A percentile compares a stretch with the other conserved stretches of the same genome.
phyloP scores from a whole-genome alignment of 2,888 invertebrate genomes.

The Entomobrya multifasciata region DNA sequence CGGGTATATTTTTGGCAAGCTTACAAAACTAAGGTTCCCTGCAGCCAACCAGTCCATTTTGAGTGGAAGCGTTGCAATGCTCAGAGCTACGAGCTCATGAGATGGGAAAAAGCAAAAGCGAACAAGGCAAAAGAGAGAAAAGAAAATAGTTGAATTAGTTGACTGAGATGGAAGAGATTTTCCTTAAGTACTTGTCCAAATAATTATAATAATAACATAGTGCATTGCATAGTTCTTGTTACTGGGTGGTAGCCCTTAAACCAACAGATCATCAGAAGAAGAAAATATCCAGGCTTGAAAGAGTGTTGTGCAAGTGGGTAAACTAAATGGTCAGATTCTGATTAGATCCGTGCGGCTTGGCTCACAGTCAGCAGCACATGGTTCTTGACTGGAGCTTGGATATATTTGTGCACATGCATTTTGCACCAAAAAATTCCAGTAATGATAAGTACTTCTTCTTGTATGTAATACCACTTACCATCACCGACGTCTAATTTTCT shows the following conservation, averaged over 20 bases:
- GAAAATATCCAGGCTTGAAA: neutral
- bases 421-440: constrained; percentile 28
- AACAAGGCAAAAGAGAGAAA: neutral
- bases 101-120: neutral
- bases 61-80: constrained; percentile 52
- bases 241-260: neutral
- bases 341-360: neutral
- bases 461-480: too few species aligned
- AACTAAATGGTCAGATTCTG: neutral
- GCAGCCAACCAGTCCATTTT: constrained; percentile 62
- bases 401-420: too few species aligned
- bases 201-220: constrained; percentile 4
- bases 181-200: constrained; percentile 40
- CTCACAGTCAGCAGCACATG: neutral
- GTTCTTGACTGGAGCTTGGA: neutral
- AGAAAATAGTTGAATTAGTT: neutral
- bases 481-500: too few species aligned
- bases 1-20: constrained; percentile 64
- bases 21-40: constrained; percentile 61
- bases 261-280: neutral
- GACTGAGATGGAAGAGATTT: constrained; percentile 35
- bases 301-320: neutral
- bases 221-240: neutral
- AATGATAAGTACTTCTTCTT: constrained; percentile 10
- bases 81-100: constrained; percentile 50